Evolutionary conservation across 2,888 invertebrate species (phyloP), one percentile per base, ranked within the genome.

Genomic region (Linyphia triangularis): DNA sequence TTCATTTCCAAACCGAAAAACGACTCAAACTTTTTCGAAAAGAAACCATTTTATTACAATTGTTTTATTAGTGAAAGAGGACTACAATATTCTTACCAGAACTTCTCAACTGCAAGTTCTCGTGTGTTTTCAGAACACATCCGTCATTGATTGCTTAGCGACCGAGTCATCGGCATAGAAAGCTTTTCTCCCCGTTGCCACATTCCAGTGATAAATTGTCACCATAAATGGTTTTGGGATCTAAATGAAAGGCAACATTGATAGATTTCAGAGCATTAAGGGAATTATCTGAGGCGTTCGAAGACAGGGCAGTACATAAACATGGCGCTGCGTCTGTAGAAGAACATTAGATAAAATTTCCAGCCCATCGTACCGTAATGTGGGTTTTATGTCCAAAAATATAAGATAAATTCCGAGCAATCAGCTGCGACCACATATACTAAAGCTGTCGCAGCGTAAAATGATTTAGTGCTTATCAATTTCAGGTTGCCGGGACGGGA

Each of bases 201-300:
- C 51, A 51, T 51, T 16, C 51, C n/a, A n/a, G 13, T 51, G 51
- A 51, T 51, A 51, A 51, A 51, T 51, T 51, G 51, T n/a, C 1
- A n/a, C 51, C n/a, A n/a, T n/a, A 51, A 51, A 51, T 51, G 51
- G 51, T 51, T 51, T 51, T 5, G 51, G 51, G 51, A 51, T 5
- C 51, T 51, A 51, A 51, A 51, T 51, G 51, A 51, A 51, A 51
- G 51, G 51, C 51, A 51, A 51, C 51, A n/a, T 51, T 51, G 51
- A 51, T 51, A 51, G 51, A 51, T 51, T 51, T 51, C 51, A n/a
- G 16, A 51, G n/a, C 51, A 51, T 51, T 51, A 51, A 51, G 51
- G 51, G 51, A 51, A 51, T 51, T 51, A 51, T 51, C n/a, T 13
- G 51, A 16, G 51, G n/a, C n/a, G 40, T 40, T 40, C 16, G 51